Evolutionary conservation across 2,113 vertebrate species (phyloP), one percentile per base, ranked within the genome.

Genomic region (Poeciliopsis prolifica): DNA sequence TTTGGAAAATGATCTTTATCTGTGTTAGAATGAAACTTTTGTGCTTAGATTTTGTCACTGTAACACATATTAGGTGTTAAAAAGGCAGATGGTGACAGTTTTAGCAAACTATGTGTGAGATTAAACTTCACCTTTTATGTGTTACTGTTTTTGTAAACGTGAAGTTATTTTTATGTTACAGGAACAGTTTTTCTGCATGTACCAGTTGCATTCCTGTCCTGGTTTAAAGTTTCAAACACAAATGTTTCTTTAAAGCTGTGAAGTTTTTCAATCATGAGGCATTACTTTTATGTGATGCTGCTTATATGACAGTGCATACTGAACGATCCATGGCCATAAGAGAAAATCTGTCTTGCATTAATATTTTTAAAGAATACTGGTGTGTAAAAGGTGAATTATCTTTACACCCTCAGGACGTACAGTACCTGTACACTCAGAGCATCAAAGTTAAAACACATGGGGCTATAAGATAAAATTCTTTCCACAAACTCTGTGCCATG

Each of bases 371-470:
- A 84, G 65, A 70, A 61, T 84, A 85, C 40, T 79, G 81, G 79
- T 79, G 81, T 82, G 85, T 82, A 82, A 83, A 83, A 90, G 78
- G 83, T 72, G 79, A 76, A 85, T 92, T 65, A 77, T 79, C 73
- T 71, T 65, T 77, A 84, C 22, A 40, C 65, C 65, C 64, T 64
- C 71, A 74, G 82, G 84, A 71, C 70, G 75, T 80, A 91, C 88
- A 71, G 75, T 80, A 91, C 88, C 89, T 89, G 66, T 90, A 88
- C 88, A 88, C 83, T 82, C 78, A 83, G 72, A 63, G 80, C 85
- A 80, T 86, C 71, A 82, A 93, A 95, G 88, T 90, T 86, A 90
- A 93, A 94, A 92, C 92, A 93, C 91, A 91, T 93, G 92, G 79
- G 81, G 68, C 78, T 77, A 79, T 48, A 86, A 87, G 80, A 80